phyloP scores from a whole-genome alignment of 2,888 invertebrate genomes.

The Nyleta sp. region DNA sequence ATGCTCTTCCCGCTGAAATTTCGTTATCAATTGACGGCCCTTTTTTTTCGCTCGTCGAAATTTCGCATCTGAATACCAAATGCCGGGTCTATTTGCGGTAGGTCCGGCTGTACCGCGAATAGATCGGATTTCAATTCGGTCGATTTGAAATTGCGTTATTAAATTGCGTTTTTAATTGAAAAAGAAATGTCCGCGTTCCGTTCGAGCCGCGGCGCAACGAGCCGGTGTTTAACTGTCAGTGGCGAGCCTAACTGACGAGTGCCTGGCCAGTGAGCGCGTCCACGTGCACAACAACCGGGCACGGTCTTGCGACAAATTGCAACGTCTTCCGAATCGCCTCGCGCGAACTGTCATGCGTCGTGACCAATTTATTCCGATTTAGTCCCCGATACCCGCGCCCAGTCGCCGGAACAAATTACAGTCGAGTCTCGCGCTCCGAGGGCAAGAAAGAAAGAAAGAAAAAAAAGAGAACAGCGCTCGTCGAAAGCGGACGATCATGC shows the following conservation, averaged over 20 bases:
- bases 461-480: constrained; percentile 4
- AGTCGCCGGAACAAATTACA: constrained; percentile 23
- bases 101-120: too few relatives aligned
- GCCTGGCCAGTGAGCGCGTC: constrained; percentile 40
- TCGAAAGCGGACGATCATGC: constrained; percentile 29
- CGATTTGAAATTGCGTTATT: too few relatives aligned
- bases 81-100: too few relatives aligned
- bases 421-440: background rate
- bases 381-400: constrained; percentile 19
- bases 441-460: background rate
- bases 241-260: constrained; percentile 24
- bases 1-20: too few relatives aligned
- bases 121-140: too few relatives aligned
- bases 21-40: too few relatives aligned
- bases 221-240: constrained; percentile 38
- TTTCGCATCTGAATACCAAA: too few relatives aligned
- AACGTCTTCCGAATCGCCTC: constrained; percentile 31
- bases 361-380: constrained; percentile 49
- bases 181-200: too few relatives aligned
- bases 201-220: too few relatives aligned
- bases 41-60: too few relatives aligned
- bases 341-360: constrained; percentile 41
- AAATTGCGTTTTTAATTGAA: background rate
- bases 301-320: constrained; percentile 34
- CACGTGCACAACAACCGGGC: constrained; percentile 22